Base-by-base conservation (phyloP, 2,888 invertebrate species). In the Syrphus vitripennis region DNA sequence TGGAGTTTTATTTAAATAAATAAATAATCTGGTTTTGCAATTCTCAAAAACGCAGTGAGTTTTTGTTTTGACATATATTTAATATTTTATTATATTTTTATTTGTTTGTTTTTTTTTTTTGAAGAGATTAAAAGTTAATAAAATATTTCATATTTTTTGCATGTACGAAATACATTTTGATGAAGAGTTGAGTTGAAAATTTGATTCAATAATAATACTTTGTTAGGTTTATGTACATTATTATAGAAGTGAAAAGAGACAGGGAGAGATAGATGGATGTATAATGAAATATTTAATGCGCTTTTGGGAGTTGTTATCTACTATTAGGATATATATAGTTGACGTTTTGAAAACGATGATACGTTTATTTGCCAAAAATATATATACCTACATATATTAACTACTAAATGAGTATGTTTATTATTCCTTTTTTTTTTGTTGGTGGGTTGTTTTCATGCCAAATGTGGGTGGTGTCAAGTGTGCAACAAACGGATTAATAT, bases 1-100 rank as follows among this genome's bases (percentile, higher is more conserved):
- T 83, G 83, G 79, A 83, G 65, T 69, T 69, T 65, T 78, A 87
- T 87, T 87, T 75, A 75, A 34, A 67, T 79, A 59, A 72, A 83
- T 88, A 88, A 88, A 78, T 87, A 88, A 90, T 91, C 90, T 91
- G 91, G 91, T 91, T 91, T 91, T 91, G 91, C 89, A 91, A 91
- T 91, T 91, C 91, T 91, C 91, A 91, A 91, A 91, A 91, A 91
- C 91, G 91, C 91, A 91, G 91, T 91, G 84, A 84, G 81, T 72
- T 84, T 53, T 61, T 50, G 21, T 70, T 65, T 48, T 42, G n/a
- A 42, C 37, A 42, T 57, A 37, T 71, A 29, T 42, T 53, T 72
- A 42, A 57, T 29, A 53, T 31, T 55, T 65, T 16, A 2, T 55
- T 53, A 57, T n/a, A 29, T 53, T 21, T 53, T 59, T 16, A 14